Evolutionary conservation across 1,140 invertebrate species (phyloP).

Genomic region (Pectinophora gossypiella): DNA sequence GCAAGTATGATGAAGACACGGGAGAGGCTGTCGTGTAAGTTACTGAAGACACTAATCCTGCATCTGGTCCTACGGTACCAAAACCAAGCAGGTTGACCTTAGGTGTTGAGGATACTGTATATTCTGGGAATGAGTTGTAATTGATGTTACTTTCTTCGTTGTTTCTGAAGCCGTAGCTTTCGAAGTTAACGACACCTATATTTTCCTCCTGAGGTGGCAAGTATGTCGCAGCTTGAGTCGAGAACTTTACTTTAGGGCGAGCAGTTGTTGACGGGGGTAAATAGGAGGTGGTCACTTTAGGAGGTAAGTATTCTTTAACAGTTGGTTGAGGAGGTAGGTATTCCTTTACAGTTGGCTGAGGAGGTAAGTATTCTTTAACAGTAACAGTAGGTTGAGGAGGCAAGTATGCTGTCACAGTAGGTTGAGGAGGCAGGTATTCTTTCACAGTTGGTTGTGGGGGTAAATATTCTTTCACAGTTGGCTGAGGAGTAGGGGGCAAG

Average conservation of each 20-base stretch:
- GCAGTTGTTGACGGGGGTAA: constrained; percentile 20
- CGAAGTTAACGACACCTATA: constrained; percentile 34
- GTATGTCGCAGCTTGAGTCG: constrained; percentile 50
- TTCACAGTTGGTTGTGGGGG: neutral
- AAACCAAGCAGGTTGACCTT: constrained; percentile 67
- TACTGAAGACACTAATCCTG: constrained; percentile 53
- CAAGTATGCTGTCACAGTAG: constrained; percentile 21
- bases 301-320: neutral
- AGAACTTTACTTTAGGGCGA: constrained; percentile 18
- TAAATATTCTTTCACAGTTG: neutral
- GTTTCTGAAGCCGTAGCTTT: constrained; percentile 38
- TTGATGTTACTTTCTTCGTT: constrained; percentile 18
- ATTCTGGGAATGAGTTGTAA: constrained; percentile 38
- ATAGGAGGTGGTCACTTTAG: constrained; percentile 14
- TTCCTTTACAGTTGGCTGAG: neutral
- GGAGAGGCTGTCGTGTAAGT: constrained; percentile 44
- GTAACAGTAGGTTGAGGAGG: constrained; percentile 20
- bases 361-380: neutral
- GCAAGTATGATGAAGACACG: constrained; percentile 1
- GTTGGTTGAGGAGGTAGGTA: constrained; percentile 11
- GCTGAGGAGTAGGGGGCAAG: constrained; percentile 25
- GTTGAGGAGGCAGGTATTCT: neutral
- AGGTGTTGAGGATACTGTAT: constrained; percentile 31
- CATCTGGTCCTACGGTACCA: constrained; percentile 66
- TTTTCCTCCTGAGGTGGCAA: constrained; percentile 40